A percentile compares a stretch with the other conserved stretches of the same genome.
These are phyloP conservation scores for Bubo blakistoni DNA, from an alignment of 2,113 vertebrate species.

Conservation along the genomic window DNA sequence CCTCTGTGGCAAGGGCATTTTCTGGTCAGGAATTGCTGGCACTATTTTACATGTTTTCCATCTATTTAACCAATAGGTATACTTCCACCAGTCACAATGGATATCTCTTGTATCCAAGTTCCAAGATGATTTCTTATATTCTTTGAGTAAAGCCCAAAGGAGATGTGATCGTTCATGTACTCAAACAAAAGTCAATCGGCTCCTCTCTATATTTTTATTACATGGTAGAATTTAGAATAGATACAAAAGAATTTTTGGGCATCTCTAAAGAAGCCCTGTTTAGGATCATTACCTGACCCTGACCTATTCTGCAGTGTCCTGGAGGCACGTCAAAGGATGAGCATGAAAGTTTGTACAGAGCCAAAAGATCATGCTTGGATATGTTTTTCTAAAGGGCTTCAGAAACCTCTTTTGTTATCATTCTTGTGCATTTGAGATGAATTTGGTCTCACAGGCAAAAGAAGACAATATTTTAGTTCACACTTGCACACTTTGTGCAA, in stretches of 20 bases:
- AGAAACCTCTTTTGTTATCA: neutral
- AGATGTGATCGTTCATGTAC: neutral
- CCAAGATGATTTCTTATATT: neutral
- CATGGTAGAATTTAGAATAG: neutral
- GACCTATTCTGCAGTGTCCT: neutral
- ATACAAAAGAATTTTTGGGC: neutral
- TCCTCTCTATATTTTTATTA: neutral
- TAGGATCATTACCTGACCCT: neutral
- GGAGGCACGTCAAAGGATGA: neutral
- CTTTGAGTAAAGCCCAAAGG: neutral
- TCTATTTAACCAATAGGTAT: neutral
- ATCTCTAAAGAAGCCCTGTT: neutral
- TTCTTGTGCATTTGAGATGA: neutral
- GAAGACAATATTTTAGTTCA: neutral
- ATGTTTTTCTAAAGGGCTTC: neutral
- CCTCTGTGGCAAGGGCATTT: accelerated
- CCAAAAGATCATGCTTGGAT: neutral
- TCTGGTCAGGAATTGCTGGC: neutral
- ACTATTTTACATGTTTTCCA: neutral
- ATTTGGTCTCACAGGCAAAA: neutral
- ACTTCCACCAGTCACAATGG: neutral
- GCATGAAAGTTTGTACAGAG: neutral
- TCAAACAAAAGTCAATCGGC: neutral
- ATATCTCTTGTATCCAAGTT: neutral
- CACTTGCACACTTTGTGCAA: neutral